These are phyloP conservation scores for Tipula confusa DNA, from an alignment of 2,888 invertebrate genomes.

Conservation along the genomic window DNA sequence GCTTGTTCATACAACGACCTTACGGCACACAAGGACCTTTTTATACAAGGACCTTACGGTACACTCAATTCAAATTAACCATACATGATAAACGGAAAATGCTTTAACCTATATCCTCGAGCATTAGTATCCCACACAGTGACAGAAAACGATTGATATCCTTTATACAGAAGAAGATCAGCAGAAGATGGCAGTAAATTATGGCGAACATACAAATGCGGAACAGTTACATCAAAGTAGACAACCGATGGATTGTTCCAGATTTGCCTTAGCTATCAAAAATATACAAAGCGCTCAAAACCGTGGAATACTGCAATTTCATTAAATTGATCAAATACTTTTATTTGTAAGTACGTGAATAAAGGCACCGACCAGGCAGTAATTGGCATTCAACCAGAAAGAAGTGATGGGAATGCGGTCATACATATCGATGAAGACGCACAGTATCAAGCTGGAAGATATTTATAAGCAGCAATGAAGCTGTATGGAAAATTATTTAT, in stretches of 20 bases:
- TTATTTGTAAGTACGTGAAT: background rate
- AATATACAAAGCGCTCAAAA: background rate
- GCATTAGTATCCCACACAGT: background rate
- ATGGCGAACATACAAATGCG: background rate
- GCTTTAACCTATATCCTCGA: background rate
- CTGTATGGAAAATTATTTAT: too few relatives aligned
- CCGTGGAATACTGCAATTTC: background rate
- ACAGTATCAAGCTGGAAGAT: background rate
- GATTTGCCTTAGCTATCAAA: background rate
- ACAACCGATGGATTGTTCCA: background rate
- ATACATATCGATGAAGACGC: too few relatives aligned
- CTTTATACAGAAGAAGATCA: background rate
- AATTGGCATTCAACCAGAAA: background rate
- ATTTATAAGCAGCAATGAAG: too few relatives aligned
- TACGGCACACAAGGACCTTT: too few relatives aligned
- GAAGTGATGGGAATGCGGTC: background rate
- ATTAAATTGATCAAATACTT: background rate
- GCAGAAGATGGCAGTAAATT: background rate
- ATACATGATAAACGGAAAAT: background rate
- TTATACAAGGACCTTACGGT: background rate
- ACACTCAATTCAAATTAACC: background rate
- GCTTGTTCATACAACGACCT: too few relatives aligned
- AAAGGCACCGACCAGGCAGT: background rate
- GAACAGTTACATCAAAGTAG: background rate
- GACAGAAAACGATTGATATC: background rate